Evolutionary conservation across 2,888 invertebrate genomes (phyloP).

Genomic region (Eupithecia pulchellata): DNA sequence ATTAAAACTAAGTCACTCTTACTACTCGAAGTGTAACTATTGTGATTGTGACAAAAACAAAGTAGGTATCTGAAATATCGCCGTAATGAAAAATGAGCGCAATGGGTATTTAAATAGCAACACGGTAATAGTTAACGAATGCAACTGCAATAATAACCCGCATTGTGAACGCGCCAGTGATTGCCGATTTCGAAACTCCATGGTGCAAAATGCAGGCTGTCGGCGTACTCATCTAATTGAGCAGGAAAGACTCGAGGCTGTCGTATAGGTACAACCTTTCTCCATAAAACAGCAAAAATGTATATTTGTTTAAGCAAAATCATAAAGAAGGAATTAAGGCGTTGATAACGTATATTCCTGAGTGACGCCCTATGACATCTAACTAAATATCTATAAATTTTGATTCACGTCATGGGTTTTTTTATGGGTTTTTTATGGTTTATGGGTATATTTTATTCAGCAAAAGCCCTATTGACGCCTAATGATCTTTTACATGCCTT

Average conservation of each 20-base stretch:
- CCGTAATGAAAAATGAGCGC: slow-evolving; percentile 34
- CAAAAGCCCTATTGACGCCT: not conserved
- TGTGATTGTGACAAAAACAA: not conserved
- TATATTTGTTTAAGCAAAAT: not conserved
- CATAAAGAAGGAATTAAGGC: not conserved
- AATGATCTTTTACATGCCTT: not conserved
- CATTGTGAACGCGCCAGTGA: slow-evolving; percentile 70
- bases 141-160: slow-evolving; percentile 79
- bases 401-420: not conserved
- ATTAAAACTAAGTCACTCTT: too few species aligned
- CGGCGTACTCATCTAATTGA: slow-evolving; percentile 19
- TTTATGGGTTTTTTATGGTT: too few species aligned
- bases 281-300: too few species aligned
- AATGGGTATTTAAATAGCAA: slow-evolving; percentile 35
- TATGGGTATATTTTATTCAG: not conserved
- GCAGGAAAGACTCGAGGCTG: slow-evolving; percentile 5
- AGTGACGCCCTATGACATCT: not conserved
- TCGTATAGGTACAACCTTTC: not conserved
- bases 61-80: slow-evolving; percentile 3
- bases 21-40: not conserved
- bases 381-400: not conserved
- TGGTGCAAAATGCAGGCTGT: slow-evolving; percentile 43
- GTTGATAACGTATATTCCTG: not conserved
- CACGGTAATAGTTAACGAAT: slow-evolving; percentile 52
- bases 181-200: slow-evolving; percentile 65